A percentile compares a stretch with the other conserved stretches of the same genome.
Conservation (phyloP, 2,888 invertebrate species). For the Sphecodes monilicornis region DNA sequence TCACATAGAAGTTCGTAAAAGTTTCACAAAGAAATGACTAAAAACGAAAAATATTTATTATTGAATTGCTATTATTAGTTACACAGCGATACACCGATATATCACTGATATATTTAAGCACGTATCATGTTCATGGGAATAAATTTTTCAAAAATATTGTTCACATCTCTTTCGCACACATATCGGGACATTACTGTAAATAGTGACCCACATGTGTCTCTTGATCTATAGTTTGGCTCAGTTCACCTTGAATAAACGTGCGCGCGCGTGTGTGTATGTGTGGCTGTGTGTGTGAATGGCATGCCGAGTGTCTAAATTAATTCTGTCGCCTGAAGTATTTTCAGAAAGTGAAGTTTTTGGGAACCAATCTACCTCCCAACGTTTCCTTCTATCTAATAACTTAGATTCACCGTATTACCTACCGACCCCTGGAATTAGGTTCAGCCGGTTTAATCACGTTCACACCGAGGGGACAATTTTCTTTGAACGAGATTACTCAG, state of each 20-base stretch:
- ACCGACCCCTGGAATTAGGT: constrained; percentile 19
- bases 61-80: too few species aligned
- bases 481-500: constrained; percentile 17
- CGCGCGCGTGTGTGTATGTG: background rate
- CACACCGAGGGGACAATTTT: constrained; percentile 16
- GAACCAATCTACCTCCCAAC: constrained; percentile 5
- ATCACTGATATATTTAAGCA: too few species aligned
- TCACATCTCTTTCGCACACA: too few species aligned
- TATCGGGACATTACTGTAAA: too few species aligned
- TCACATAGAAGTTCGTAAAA: too few species aligned
- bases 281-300: background rate
- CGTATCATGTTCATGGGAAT: too few species aligned
- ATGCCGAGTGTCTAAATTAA: background rate
- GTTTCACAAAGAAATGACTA: too few species aligned
- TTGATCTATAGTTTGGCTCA: background rate
- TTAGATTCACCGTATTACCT: constrained; percentile 17
- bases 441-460: constrained; percentile 18
- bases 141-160: too few species aligned
- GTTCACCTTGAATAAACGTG: background rate
- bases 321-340: background rate
- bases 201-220: background rate
- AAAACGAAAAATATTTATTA: too few species aligned
- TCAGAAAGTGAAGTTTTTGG: constrained; percentile 4
- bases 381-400: background rate
- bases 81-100: too few species aligned